A percentile compares a stretch with the other conserved stretches of the same genome.
Conservation (phyloP, 2,113 vertebrate species). For the Paraplagusia blochii region DNA sequence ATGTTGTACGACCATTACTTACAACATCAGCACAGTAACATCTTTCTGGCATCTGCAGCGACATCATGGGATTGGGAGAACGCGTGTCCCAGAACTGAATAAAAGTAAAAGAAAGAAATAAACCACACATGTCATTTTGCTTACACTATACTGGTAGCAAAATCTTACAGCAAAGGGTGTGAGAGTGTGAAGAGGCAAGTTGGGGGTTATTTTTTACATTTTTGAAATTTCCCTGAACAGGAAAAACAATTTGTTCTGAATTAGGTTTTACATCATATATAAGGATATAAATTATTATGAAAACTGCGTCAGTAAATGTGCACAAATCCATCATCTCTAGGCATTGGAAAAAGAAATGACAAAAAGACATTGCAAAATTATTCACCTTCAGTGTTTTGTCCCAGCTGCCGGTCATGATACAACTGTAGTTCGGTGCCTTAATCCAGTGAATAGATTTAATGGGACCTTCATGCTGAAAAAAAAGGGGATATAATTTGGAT, state of each 20-base stretch:
- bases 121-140: too few species aligned
- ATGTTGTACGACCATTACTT: constrained; percentile 44
- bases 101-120: neutral
- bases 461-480: constrained; percentile 89
- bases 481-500: constrained; percentile 1
- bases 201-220: too few species aligned
- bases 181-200: too few species aligned
- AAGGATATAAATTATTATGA: too few species aligned
- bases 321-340: too few species aligned
- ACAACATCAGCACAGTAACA: constrained; percentile 99
- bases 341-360: too few species aligned
- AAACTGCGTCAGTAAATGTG: too few species aligned
- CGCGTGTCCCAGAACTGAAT: constrained; percentile 99
- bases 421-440: constrained; percentile 97
- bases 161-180: too few species aligned
- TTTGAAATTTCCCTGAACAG: too few species aligned
- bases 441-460: constrained; percentile 98
- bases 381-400: constrained; percentile 95
- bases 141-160: too few species aligned
- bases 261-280: too few species aligned
- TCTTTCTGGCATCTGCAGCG: constrained; percentile 91
- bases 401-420: constrained; percentile 98
- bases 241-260: too few species aligned
- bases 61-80: constrained; percentile 96
- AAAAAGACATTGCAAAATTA: neutral